Conservation (phyloP, 53 echinoderm and acorn worm species). For the Apostichopus leukothele region DNA sequence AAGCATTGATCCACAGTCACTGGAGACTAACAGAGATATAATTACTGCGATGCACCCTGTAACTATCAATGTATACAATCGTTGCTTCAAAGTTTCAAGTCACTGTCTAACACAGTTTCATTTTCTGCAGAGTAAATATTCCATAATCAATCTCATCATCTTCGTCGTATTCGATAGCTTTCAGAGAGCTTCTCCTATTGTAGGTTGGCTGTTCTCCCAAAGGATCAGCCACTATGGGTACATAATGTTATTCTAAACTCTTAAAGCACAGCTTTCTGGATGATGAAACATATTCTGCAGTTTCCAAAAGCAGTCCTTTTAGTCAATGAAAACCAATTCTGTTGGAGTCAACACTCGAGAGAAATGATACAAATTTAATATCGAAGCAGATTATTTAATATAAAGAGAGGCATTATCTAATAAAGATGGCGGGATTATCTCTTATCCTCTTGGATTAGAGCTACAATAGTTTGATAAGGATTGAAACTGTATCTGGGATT, state of each 20-base stretch:
- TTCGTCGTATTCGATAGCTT: background rate
- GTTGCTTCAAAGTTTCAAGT: background rate
- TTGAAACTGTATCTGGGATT: background rate
- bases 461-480: background rate
- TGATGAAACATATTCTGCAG: background rate
- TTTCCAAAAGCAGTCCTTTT: background rate
- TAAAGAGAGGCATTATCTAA: background rate
- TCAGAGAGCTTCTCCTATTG: background rate
- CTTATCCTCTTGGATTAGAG: background rate
- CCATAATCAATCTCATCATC: background rate
- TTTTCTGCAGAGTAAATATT: background rate
- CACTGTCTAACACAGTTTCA: background rate
- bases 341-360: background rate
- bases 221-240: background rate
- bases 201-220: conserved; percentile 25
- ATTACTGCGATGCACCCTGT: background rate
- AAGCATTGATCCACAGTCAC: too few relatives aligned
- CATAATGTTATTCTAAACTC: conserved; percentile 32
- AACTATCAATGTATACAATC: background rate
- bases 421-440: background rate
- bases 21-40: too few relatives aligned
- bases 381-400: background rate
- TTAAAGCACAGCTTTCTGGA: conserved; percentile 2
- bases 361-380: background rate
- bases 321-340: conserved; percentile 3